Base-by-base conservation (phyloP, 2,113 vertebrate species). In the Setophaga petechia region DNA sequence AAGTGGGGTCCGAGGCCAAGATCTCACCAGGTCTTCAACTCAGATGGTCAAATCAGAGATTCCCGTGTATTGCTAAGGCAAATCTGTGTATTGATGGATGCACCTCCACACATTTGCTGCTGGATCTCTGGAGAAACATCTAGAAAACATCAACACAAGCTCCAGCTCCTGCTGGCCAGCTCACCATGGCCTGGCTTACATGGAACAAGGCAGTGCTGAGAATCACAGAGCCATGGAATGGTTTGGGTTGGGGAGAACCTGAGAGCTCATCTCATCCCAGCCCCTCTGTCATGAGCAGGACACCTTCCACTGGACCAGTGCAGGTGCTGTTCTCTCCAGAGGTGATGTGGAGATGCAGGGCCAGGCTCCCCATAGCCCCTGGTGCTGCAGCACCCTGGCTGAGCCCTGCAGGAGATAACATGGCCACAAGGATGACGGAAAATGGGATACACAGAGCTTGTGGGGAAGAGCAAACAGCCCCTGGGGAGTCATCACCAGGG, bases 111-210 rank as follows among this genome's bases (percentile, higher is more conserved):
- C 46, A 59, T 84, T 46, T 41, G 46, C 35, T 68, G 20, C 28
- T 66, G 22, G 28, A 24, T 12, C 54, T 68, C 81, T 30, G 31
- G 65, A 79, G 74, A 72, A 85, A 72, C 13, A 37, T 4, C 62
- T 51, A 39, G 77, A 44, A 91, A 83, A 46, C 15, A 63, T 9
- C n/a, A 58, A 14, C 7, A 3, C 1, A 0, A 14, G 25, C 41
- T 47, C 28, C 79, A 74, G 8, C 46, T 46, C 55, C 63, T 27
- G 19, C 8, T 10, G 14, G 15, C 18, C 69, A 79, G 31, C 47
- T 74, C 4, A 1, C 10, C 0, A 0, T 2, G 35, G 18, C 66
- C 62, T 62, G 47, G 57, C 33, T 58, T 5, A 55, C 0, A 2
- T 54, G 31, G 55, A 67, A 25, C 22, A 11, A 41, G 31, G 43